A percentile compares a stretch with the other conserved stretches of the same genome.
Evolutionary conservation across 2,797 vertebrate genomes (phyloP).

Genomic region (Etheostoma nigrum): DNA sequence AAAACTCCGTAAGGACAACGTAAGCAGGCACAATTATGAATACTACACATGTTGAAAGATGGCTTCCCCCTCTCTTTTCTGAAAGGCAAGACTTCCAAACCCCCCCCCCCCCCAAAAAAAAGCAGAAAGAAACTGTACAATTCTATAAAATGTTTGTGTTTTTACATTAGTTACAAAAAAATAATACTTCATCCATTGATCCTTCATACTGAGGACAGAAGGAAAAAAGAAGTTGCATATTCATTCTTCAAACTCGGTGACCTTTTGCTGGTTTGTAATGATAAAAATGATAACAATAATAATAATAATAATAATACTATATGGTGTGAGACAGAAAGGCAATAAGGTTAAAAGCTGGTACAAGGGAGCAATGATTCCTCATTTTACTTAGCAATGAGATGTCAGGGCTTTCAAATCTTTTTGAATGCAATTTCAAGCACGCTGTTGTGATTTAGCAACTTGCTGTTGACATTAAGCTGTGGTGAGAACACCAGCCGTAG

Average conservation of each 20-base stretch:
- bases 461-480: not conserved
- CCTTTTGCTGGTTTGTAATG: constrained; percentile 96
- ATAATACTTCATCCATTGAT: constrained; percentile 98
- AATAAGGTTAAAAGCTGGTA: constrained; percentile 71
- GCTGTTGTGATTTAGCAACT: constrained; percentile 27
- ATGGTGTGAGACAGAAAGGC: constrained; percentile 86
- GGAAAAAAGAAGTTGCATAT: constrained; percentile 79
- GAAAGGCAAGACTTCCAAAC: constrained; percentile 68
- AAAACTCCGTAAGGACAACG: constrained; percentile 80
- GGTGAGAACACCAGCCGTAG: constrained; percentile 19
- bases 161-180: constrained; percentile 99
- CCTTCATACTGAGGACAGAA: constrained; percentile 93
- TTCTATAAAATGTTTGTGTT: constrained; percentile 98
- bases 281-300: constrained; percentile 82
- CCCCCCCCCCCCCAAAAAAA: constrained; percentile 32
- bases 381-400: constrained; percentile 46
- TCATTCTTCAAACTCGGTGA: constrained; percentile 89
- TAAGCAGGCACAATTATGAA: constrained; percentile 76
- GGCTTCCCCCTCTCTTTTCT: constrained; percentile 72
- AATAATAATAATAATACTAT: constrained; percentile 92
- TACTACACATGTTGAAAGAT: constrained; percentile 80
- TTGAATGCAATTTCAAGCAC: constrained; percentile 41
- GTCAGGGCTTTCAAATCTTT: constrained; percentile 37
- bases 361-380: constrained; percentile 68
- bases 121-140: constrained; percentile 94